phyloP scores from a whole-genome alignment of 2,113 vertebrate genomes.

The Narcine bancroftii region DNA sequence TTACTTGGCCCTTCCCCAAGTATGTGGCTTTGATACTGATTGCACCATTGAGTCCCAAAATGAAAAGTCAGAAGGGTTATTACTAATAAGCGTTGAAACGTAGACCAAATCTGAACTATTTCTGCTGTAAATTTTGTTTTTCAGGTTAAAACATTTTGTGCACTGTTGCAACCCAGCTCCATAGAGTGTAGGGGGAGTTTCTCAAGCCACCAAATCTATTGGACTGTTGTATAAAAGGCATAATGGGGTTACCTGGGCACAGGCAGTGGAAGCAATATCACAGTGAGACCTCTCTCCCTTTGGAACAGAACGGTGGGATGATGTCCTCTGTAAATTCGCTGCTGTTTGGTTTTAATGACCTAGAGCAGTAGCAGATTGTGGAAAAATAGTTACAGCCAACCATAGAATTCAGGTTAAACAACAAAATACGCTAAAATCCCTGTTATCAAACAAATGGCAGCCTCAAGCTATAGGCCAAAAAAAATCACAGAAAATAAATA shows the following conservation, averaged over 20 bases:
- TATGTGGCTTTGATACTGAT: background rate
- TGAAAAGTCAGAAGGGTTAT: background rate
- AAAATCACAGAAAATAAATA: no score
- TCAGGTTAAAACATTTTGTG: background rate
- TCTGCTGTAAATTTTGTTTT: background rate
- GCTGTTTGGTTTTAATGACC: background rate
- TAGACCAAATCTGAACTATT: background rate
- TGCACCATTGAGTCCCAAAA: background rate
- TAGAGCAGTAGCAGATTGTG: background rate
- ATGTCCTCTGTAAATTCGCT: background rate
- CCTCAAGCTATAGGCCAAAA: no score
- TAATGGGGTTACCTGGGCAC: background rate
- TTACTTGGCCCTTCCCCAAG: no score
- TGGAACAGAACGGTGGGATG: background rate
- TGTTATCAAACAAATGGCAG: no score
- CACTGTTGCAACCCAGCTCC: background rate
- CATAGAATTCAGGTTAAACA: background rate
- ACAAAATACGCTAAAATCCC: no score
- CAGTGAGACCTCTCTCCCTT: background rate
- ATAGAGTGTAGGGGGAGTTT: background rate
- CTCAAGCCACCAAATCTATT: background rate
- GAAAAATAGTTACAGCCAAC: background rate
- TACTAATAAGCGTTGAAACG: background rate
- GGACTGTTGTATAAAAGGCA: background rate
- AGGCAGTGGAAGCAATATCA: background rate